Evolutionary conservation across 2,888 invertebrate species (phyloP).

Genomic region (Ennomos erosarius): DNA sequence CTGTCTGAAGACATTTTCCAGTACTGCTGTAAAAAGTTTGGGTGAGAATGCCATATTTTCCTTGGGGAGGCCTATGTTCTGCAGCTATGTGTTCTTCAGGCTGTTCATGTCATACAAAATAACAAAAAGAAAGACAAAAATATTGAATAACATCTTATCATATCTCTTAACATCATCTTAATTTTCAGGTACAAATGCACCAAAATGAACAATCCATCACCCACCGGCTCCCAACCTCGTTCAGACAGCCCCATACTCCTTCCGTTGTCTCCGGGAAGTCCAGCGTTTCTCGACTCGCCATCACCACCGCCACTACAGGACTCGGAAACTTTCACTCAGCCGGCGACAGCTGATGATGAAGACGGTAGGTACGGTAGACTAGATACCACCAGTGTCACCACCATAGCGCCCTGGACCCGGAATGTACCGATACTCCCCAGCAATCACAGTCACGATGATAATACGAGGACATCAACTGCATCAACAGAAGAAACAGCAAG

Average conservation of each 20-base stretch:
- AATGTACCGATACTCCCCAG: too few species aligned
- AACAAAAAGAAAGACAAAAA: too few species aligned
- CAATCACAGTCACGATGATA: neutral
- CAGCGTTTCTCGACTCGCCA: neutral
- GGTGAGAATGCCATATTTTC: too few species aligned
- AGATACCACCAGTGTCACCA: constrained; percentile 1
- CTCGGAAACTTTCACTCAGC: constrained; percentile 6
- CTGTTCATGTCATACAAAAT: too few species aligned
- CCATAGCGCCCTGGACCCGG: constrained; percentile 6
- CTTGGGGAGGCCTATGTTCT: too few species aligned
- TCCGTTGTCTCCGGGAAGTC: constrained; percentile 4
- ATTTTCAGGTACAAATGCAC: constrained; percentile 4
- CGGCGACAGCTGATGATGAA: neutral
- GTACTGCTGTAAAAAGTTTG: too few species aligned
- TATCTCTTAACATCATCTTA: too few species aligned
- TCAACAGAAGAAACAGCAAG: neutral
- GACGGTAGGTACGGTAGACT: neutral
- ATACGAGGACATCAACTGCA: neutral
- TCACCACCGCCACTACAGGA: constrained; percentile 2
- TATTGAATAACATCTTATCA: neutral
- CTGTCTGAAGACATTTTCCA: too few species aligned
- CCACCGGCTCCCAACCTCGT: neutral
- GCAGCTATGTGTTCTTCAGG: too few species aligned
- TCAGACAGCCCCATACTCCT: constrained; percentile 10
- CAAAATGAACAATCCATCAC: constrained; percentile 6